Conservation (phyloP, 1,140 invertebrate species). For the Euwallacea fornicatus region DNA sequence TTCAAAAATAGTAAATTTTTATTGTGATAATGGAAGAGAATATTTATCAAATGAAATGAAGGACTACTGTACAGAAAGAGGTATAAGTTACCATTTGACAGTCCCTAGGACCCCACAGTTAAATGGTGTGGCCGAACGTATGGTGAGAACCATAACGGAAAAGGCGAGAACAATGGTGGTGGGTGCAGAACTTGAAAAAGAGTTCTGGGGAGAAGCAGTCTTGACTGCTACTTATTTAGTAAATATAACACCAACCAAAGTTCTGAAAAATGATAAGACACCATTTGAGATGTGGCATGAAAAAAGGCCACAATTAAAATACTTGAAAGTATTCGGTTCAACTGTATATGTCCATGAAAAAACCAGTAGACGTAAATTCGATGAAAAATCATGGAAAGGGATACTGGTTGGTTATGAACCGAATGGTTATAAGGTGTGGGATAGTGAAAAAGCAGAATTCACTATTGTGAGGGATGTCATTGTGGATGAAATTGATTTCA, state of each 20-base stretch:
- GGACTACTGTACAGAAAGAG: constrained; percentile 51
- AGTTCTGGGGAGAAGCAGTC: constrained; percentile 53
- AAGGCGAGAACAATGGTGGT: constrained; percentile 53
- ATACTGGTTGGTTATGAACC: constrained; percentile 54
- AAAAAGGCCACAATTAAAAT: constrained; percentile 53
- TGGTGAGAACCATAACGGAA: constrained; percentile 55
- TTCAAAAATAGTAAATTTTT: constrained; percentile 51
- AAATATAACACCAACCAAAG: constrained; percentile 54
- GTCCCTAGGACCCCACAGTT: constrained; percentile 56
- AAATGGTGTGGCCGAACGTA: constrained; percentile 58
- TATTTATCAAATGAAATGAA: constrained; percentile 54
- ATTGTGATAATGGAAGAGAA: constrained; percentile 54
- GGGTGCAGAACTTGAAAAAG: constrained; percentile 45
- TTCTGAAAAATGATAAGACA: constrained; percentile 50
- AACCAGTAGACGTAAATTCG: constrained; percentile 52
- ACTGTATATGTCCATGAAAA: constrained; percentile 55
- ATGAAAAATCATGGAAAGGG: constrained; percentile 51
- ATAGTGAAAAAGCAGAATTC: constrained; percentile 48
- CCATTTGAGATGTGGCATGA: constrained; percentile 56
- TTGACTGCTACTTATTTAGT: constrained; percentile 54
- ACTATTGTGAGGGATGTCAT: constrained; percentile 52
- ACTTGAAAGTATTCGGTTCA: constrained; percentile 57
- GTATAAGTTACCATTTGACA: constrained; percentile 56
- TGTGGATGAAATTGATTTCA: constrained; percentile 52
- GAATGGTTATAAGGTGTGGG: constrained; percentile 55